Percentiles rank a stretch among this genome's conserved stretches.
Evolutionary conservation across 2,113 vertebrate species (phyloP).

Genomic region (Pipra filicauda): DNA sequence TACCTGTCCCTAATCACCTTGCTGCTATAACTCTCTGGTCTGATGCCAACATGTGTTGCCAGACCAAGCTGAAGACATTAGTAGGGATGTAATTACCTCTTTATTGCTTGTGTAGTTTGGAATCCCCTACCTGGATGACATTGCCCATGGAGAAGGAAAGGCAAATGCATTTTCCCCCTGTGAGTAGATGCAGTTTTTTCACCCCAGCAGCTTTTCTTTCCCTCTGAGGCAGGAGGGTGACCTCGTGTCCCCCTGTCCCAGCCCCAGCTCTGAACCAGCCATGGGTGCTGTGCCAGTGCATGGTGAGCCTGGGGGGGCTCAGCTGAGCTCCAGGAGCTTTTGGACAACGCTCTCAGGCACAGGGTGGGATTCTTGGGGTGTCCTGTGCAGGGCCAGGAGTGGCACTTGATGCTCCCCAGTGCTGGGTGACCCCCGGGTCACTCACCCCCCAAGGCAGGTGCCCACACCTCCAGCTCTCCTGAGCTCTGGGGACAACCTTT

Average conservation of each 20-base stretch:
- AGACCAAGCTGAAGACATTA: slow-evolving; percentile 49
- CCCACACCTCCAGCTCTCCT: accelerated
- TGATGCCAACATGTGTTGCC: slow-evolving; percentile 32
- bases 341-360: neutral
- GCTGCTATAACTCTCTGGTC: slow-evolving; percentile 51
- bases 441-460: accelerated
- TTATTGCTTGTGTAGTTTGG: slow-evolving; percentile 62
- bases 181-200: neutral
- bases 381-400: neutral
- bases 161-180: slow-evolving; percentile 11
- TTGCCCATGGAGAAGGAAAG: slow-evolving; percentile 23
- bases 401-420: neutral
- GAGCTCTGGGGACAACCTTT: neutral
- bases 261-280: neutral
- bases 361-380: neutral
- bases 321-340: neutral
- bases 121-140: neutral
- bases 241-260: neutral
- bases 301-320: accelerated
- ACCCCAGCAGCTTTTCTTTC: neutral
- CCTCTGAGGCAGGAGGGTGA: accelerated
- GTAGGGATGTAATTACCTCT: slow-evolving; percentile 59
- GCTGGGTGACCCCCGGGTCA: neutral
- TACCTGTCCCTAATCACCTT: slow-evolving; percentile 62
- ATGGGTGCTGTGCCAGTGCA: accelerated